A percentile compares a stretch with the other conserved stretches of the same genome.
Conservation (phyloP, 1,140 invertebrate species). For the Hyphantria cunea region DNA sequence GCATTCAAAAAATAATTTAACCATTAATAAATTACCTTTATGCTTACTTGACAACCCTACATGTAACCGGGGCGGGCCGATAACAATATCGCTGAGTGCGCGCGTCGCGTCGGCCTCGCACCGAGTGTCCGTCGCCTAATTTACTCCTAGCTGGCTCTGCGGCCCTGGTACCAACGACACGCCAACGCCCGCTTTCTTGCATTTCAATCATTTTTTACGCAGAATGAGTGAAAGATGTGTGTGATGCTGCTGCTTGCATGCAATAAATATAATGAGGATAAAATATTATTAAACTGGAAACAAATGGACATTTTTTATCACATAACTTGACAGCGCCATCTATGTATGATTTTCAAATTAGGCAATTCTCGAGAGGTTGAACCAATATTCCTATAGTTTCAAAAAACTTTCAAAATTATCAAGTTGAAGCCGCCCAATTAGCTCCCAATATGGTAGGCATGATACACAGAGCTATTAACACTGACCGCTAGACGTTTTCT, state of each 20-base stretch:
- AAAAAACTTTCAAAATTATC: no score
- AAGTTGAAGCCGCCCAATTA: no score
- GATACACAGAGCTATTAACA: no score
- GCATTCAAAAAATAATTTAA: no score
- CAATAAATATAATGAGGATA: neutral
- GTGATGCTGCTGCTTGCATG: neutral
- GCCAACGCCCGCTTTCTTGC: slow-evolving; percentile 37
- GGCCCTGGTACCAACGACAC: slow-evolving; percentile 42
- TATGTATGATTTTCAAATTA: no score
- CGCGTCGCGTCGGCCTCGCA: slow-evolving; percentile 40
- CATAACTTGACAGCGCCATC: no score
- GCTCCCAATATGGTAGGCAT: no score
- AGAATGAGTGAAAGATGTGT: neutral
- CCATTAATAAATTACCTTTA: no score
- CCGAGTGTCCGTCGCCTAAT: slow-evolving; percentile 49
- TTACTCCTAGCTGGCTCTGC: slow-evolving; percentile 41
- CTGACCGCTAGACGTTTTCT: no score
- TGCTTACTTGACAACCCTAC: slow-evolving; percentile 36
- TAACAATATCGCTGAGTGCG: slow-evolving; percentile 66
- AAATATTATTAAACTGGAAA: neutral
- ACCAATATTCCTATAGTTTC: no score
- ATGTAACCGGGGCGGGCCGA: slow-evolving; percentile 49
- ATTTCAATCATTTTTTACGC: slow-evolving; percentile 7
- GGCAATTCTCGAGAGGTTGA: no score
- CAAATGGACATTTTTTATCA: neutral